Evolutionary conservation across 2,113 vertebrate genomes (phyloP).

Genomic region (Myotis lucifugus): DNA sequence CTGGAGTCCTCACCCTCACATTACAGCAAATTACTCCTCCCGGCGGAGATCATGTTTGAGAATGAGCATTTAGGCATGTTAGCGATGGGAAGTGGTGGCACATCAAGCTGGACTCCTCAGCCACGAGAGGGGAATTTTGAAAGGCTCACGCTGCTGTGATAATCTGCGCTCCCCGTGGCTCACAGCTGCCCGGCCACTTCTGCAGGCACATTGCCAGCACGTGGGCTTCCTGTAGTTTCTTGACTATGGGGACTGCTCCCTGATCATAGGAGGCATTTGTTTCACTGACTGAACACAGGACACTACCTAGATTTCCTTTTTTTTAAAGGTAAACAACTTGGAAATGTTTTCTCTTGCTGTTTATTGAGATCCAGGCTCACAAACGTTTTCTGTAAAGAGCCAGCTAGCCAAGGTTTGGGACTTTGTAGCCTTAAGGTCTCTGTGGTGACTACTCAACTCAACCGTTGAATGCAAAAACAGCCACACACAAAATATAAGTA

Average conservation of each 20-base stretch:
- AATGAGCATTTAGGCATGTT: slow-evolving; percentile 33
- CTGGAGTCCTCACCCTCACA: neutral
- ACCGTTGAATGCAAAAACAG: neutral
- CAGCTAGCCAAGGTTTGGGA: neutral
- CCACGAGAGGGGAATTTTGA: slow-evolving; percentile 25
- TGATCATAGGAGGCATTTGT: slow-evolving; percentile 47
- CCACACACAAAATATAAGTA: neutral
- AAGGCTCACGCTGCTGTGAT: slow-evolving; percentile 39
- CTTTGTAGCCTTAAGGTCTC: neutral
- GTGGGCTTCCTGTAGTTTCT: slow-evolving; percentile 11
- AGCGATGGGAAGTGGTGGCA: slow-evolving; percentile 44
- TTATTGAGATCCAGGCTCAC: neutral
- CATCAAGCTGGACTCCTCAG: neutral
- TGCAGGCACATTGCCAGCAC: neutral
- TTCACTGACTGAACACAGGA: slow-evolving; percentile 48
- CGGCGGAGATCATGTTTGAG: slow-evolving; percentile 59
- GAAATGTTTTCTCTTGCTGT: neutral
- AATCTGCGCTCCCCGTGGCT: slow-evolving; percentile 56
- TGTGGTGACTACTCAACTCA: neutral
- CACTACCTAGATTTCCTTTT: slow-evolving; percentile 54
- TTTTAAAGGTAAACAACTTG: neutral
- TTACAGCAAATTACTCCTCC: slow-evolving; percentile 70
- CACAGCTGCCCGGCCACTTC: slow-evolving; percentile 42
- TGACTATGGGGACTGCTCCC: slow-evolving; percentile 25
- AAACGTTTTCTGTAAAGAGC: neutral